These are phyloP conservation scores for Loris lydekkerianus DNA, from an alignment of 2,797 vertebrate genomes.

Conservation along the genomic window DNA sequence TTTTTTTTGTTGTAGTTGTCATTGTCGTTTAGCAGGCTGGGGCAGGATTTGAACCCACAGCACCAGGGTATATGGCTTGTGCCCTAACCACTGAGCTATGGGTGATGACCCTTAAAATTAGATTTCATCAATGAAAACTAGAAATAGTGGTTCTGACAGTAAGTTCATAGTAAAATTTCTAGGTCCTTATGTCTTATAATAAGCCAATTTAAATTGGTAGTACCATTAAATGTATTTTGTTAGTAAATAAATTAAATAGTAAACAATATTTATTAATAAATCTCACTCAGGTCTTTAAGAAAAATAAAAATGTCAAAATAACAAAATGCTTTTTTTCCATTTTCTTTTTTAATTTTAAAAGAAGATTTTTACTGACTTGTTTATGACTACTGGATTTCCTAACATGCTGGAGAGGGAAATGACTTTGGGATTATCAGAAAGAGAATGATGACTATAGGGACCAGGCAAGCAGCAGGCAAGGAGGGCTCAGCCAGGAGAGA, in stretches of 20 bases:
- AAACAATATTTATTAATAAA: background rate
- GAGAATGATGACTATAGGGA: no score
- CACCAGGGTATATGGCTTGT: no score
- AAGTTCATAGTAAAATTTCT: background rate
- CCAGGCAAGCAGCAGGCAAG: accelerated
- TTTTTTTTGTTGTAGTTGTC: no score
- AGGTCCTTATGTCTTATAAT: background rate
- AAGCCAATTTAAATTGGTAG: background rate
- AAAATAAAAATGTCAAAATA: background rate
- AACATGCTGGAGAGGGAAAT: background rate
- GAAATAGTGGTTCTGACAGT: background rate
- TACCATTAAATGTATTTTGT: background rate
- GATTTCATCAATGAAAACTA: background rate
- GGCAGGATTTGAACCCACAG: no score
- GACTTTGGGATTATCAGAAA: background rate
- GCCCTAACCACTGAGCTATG: no score
- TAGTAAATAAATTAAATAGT: background rate
- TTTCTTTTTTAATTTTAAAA: background rate
- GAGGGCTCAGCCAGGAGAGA: accelerated
- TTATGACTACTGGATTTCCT: background rate
- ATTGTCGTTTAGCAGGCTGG: no score
- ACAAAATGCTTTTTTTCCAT: background rate
- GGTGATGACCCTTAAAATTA: no score
- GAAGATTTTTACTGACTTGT: background rate
- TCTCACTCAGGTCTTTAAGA: background rate